phyloP scores from a whole-genome alignment of 2,797 vertebrate species.

The Pseudopleuronectes americanus region DNA sequence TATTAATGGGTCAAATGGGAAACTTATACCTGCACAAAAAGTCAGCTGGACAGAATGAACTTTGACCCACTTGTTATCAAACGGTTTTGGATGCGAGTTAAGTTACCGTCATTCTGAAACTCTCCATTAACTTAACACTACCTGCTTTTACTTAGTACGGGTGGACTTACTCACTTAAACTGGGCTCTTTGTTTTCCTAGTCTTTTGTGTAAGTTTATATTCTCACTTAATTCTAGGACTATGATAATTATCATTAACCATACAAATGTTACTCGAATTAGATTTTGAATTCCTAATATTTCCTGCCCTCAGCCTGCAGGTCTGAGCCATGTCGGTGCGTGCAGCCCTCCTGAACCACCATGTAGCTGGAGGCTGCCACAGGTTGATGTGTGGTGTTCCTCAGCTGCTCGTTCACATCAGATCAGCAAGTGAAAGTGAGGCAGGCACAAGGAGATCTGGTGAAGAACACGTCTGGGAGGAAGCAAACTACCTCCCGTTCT shows the following conservation, averaged over 20 bases:
- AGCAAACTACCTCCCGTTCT: slow-evolving; percentile 45
- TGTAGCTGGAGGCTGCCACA: slow-evolving; percentile 30
- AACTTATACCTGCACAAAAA: neutral
- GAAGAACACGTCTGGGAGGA: slow-evolving; percentile 57
- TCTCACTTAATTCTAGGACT: no score
- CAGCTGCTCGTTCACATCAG: slow-evolving; percentile 39
- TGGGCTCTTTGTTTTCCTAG: no score
- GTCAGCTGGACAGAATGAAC: slow-evolving; percentile 29
- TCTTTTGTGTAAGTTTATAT: no score
- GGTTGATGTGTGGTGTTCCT: slow-evolving; percentile 5
- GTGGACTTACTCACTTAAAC: no score
- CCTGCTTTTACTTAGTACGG: no score
- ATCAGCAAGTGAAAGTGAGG: slow-evolving; percentile 44
- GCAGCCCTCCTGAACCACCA: slow-evolving; percentile 26
- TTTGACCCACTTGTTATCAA: slow-evolving; percentile 50
- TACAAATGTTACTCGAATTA: no score
- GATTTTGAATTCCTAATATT: neutral
- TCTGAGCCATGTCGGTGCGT: slow-evolving; percentile 54
- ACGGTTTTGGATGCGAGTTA: neutral
- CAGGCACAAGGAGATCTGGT: slow-evolving; percentile 32
- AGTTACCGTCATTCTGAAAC: neutral
- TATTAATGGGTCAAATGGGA: rapidly evolving
- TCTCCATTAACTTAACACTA: no score
- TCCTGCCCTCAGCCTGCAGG: slow-evolving; percentile 14
- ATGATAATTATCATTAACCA: no score